Percentiles rank a stretch among this genome's conserved stretches.
These are phyloP conservation scores for Synergus laeviventris DNA, from an alignment of 2,888 invertebrate genomes.

Conservation along the genomic window DNA sequence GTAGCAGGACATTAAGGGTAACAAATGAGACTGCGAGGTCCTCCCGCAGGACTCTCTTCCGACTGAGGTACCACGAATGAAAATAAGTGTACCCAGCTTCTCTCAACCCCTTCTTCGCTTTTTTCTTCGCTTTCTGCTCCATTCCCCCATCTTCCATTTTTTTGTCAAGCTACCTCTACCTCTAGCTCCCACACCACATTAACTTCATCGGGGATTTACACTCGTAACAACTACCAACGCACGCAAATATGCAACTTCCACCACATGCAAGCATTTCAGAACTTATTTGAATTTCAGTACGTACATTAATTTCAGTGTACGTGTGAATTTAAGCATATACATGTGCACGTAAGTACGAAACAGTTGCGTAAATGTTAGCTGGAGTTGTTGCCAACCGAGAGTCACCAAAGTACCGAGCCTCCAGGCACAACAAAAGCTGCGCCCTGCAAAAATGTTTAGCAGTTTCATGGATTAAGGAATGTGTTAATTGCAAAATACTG, in stretches of 20 bases:
- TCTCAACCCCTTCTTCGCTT: conserved; percentile 42
- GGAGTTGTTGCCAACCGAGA: not conserved
- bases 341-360: not conserved
- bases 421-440: conserved; percentile 44
- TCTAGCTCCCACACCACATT: conserved; percentile 51
- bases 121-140: conserved; percentile 43
- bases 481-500: conserved; percentile 69
- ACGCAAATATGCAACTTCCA: conserved; percentile 2
- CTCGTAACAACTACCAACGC: conserved; percentile 26
- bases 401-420: conserved; percentile 25
- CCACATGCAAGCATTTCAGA: not conserved
- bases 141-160: conserved; percentile 45
- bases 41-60: conserved; percentile 73
- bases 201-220: conserved; percentile 61
- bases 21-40: conserved; percentile 72
- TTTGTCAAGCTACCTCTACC: conserved; percentile 24
- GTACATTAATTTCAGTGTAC: not conserved
- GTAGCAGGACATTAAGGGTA: conserved; percentile 71
- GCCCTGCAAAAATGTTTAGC: conserved; percentile 61
- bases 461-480: conserved; percentile 68
- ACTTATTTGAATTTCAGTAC: not conserved
- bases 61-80: conserved; percentile 71
- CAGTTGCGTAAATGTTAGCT: conserved; percentile 9
- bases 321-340: not conserved
- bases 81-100: conserved; percentile 71